phyloP scores from a whole-genome alignment of 2,888 invertebrate genomes.

The Drosophila testacea region DNA sequence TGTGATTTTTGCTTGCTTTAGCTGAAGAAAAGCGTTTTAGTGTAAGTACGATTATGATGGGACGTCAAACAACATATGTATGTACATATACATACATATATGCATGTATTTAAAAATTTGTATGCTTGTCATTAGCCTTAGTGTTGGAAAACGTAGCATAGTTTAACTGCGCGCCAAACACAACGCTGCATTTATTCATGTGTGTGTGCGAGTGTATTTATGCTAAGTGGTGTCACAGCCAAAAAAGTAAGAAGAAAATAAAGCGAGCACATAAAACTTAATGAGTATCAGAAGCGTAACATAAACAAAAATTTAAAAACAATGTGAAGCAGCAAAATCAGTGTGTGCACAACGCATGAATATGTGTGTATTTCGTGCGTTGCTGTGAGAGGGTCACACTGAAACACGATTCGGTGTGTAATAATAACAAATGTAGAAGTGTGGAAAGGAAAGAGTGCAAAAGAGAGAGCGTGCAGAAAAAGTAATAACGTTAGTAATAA shows the following conservation, averaged over 20 bases:
- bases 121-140: constrained; percentile 26
- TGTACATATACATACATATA: constrained; percentile 1
- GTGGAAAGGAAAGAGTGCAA: constrained; percentile 12
- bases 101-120: constrained; percentile 15
- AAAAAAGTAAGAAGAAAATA: neutral
- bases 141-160: constrained; percentile 46
- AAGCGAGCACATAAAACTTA: neutral
- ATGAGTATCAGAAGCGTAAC: neutral
- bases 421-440: constrained; percentile 52
- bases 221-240: constrained; percentile 1
- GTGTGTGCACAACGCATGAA: constrained; percentile 32
- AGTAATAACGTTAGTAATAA: constrained; percentile 50
- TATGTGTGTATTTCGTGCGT: constrained; percentile 22
- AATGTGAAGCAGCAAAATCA: constrained; percentile 3
- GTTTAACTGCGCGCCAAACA: constrained; percentile 49
- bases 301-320: constrained; percentile 2
- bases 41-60: constrained; percentile 49
- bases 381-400: constrained; percentile 45
- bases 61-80: constrained; percentile 34
- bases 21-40: constrained; percentile 35
- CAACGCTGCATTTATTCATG: constrained; percentile 9
- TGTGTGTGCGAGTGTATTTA: neutral
- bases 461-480: constrained; percentile 21
- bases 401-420: constrained; percentile 35
- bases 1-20: constrained; percentile 45